Evolutionary conservation across 2,113 vertebrate species (phyloP).

Genomic region (Petroica traversi): DNA sequence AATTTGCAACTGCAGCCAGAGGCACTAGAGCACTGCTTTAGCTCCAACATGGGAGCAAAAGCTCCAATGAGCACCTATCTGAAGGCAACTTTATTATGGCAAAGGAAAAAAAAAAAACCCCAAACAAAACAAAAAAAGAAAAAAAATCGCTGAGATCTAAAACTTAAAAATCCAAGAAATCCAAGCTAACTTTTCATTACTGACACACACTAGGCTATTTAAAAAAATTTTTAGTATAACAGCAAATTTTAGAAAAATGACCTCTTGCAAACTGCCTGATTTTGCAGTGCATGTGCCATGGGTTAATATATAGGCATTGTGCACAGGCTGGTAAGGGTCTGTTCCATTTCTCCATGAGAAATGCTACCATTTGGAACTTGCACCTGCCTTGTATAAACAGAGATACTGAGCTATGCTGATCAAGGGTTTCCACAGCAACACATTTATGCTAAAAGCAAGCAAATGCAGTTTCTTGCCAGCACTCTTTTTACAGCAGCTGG

Average conservation of each 20-base stretch:
- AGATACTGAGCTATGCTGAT: not conserved
- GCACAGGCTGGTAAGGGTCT: not conserved
- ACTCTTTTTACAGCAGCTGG: not conserved
- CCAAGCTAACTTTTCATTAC: not conserved
- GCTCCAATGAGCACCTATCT: not conserved
- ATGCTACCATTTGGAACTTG: not conserved
- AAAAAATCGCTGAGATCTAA: not conserved
- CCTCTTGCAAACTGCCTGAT: not conserved
- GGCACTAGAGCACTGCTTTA: accelerated
- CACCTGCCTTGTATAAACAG: not conserved
- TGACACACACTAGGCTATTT: not conserved
- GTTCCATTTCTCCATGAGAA: not conserved
- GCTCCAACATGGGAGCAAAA: accelerated
- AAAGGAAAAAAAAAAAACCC: not conserved
- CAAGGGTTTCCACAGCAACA: not conserved
- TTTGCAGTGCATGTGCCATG: not conserved
- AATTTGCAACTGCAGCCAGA: not conserved
- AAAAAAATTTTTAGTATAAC: not conserved
- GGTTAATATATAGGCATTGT: accelerated
- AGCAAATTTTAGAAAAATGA: not conserved
- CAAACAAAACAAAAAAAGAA: not conserved
- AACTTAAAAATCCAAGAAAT: not conserved
- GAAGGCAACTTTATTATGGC: not conserved
- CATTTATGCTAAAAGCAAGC: not conserved
- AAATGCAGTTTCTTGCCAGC: not conserved